Conservation (phyloP, 2,113 vertebrate genomes). For the Ciconia maguari region DNA sequence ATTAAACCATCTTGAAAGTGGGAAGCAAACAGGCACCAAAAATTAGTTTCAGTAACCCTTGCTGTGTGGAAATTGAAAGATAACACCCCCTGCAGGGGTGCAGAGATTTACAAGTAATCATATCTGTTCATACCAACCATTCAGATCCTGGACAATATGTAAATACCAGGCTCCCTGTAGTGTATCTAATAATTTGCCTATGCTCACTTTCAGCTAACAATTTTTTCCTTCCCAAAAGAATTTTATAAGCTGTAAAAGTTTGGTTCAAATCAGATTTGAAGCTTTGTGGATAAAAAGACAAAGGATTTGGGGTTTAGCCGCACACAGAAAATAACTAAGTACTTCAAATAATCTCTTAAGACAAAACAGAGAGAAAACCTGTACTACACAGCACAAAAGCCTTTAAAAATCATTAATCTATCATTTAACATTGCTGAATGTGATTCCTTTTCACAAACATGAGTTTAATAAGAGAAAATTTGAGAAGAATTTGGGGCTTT, state of each 20-base stretch:
- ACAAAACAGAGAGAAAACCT: neutral
- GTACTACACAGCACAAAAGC: neutral
- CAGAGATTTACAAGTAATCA: neutral
- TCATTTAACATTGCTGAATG: neutral
- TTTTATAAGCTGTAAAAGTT: neutral
- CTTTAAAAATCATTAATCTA: neutral
- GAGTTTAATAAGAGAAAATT: neutral
- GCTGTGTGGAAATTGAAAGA: slow-evolving; percentile 65
- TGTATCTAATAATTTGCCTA: neutral
- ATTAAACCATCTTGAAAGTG: slow-evolving; percentile 22
- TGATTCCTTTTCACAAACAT: neutral
- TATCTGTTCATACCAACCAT: neutral
- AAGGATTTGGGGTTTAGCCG: neutral
- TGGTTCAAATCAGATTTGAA: neutral
- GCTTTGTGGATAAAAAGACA: neutral
- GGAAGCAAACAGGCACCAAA: slow-evolving; percentile 34
- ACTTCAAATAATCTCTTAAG: neutral
- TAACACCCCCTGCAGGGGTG: neutral
- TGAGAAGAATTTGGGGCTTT: neutral
- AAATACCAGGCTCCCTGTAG: slow-evolving; percentile 1
- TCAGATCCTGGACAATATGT: neutral
- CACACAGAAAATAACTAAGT: neutral
- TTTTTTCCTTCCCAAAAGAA: neutral
- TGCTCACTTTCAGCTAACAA: neutral
- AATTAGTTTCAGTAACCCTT: slow-evolving; percentile 60